Base-by-base conservation (phyloP, 2,797 vertebrate species). In the Sphenopsis melanotis region DNA sequence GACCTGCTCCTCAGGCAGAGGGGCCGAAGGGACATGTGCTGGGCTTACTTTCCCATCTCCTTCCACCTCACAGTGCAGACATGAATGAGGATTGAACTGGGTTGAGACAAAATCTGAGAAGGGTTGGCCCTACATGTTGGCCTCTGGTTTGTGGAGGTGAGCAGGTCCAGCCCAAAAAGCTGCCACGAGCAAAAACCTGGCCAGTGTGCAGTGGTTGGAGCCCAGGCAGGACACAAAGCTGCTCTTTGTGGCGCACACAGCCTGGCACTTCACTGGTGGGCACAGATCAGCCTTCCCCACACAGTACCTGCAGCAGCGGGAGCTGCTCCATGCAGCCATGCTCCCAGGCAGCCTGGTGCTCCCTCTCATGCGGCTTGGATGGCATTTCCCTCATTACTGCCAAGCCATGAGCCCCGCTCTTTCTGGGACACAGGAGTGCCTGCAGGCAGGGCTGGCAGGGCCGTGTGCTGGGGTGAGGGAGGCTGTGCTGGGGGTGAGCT, bases 121-220 rank as follows among this genome's bases (percentile, higher is more conserved):
- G 22, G 20, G 16, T 56, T 30, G 60, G 13, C 17, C 42, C 29
- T 61, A 27, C 0, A 1, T 2, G 0, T 5, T 23, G 29, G 30
- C 30, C 39, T 89, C 14, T 20, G 16, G 4, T 59, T 69, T 83
- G 49, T 2, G 0, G 10, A 79, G 16, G 52, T 77, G 37, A 75
- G 61, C 1, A 2, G 11, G 6, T 80, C 46, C 46, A 70, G 18
- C 44, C 18, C 10, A 63, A 42, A 46, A 65, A 59, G 53, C 20
- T 69, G 37, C 44, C 24, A 23, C 1, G 5, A 81, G 49, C 22
- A 0, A 0, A 87, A 55, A 41, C 8, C 44, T 30, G 52, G 4
- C 18, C 3, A 30, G 41, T 1, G 15, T 5, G 1, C 0, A 0
- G 37, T 0, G 0, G 37, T 34, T 0, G 0, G n/a, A 64, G 26